These are phyloP conservation scores for Cochlearius cochlearius DNA, from an alignment of 2,113 vertebrate species.

Conservation along the genomic window DNA sequence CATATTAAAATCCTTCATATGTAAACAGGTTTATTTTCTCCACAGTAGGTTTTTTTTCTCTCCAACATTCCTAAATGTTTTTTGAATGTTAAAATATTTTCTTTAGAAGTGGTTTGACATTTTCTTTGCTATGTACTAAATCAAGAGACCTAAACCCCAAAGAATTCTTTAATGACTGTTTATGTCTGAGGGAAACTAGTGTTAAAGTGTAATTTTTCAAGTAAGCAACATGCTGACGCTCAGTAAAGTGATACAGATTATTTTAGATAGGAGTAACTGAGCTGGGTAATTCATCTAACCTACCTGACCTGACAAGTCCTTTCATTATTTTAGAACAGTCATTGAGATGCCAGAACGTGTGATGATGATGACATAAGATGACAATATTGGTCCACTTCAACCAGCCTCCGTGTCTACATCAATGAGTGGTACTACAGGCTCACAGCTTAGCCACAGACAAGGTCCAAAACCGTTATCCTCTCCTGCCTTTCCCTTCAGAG, in stretches of 20 bases:
- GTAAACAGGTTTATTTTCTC: neutral
- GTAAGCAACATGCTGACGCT: neutral
- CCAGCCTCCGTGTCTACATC: neutral
- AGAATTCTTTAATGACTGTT: constrained; percentile 8
- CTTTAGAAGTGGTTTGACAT: neutral
- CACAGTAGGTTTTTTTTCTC: neutral
- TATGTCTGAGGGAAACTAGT: neutral
- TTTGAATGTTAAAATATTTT: neutral
- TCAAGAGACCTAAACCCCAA: neutral
- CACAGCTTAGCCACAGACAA: neutral
- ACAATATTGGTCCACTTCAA: neutral
- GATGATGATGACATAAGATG: neutral
- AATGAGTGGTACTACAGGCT: neutral
- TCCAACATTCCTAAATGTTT: neutral
- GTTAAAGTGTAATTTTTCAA: constrained; percentile 11
- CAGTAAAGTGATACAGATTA: constrained; percentile 18
- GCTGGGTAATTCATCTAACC: constrained; percentile 39
- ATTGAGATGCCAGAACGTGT: neutral
- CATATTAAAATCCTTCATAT: neutral
- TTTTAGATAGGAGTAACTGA: constrained; percentile 8
- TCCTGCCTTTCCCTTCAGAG: neutral
- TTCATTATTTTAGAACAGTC: constrained; percentile 22
- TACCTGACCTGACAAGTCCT: constrained; percentile 18
- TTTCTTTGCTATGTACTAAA: neutral
- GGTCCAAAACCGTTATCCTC: neutral